Percentiles rank a stretch among this genome's conserved stretches.
Conservation (phyloP, 2,888 invertebrate species). For the Drosophila neonasuta region DNA sequence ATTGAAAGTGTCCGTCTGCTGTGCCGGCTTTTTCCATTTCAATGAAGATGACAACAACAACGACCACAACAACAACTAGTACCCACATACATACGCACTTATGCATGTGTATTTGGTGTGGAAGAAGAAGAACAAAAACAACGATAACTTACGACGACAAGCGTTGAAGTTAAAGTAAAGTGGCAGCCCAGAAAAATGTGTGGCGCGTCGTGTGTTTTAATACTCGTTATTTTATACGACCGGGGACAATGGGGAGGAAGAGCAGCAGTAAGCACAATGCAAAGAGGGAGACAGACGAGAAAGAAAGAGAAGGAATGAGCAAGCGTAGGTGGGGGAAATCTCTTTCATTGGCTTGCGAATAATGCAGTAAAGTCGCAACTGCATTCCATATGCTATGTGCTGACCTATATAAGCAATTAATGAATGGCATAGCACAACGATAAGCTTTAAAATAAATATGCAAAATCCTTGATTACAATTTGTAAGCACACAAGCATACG, state of each 20-base stretch:
- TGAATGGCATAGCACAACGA: conserved; percentile 6
- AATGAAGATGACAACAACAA: conserved; percentile 50
- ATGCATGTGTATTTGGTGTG: not conserved
- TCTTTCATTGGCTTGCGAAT: conserved; percentile 17
- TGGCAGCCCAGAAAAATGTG: conserved; percentile 37
- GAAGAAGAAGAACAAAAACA: conserved; percentile 24
- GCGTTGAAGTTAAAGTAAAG: conserved; percentile 43
- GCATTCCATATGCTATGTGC: conserved; percentile 27
- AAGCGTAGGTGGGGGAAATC: not conserved
- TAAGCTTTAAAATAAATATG: conserved; percentile 1
- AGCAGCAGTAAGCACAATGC: conserved; percentile 12
- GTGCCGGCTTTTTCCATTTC: conserved; percentile 32
- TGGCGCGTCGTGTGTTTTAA: conserved; percentile 20
- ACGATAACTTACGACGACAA: conserved; percentile 32
- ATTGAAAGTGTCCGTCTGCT: conserved; percentile 4
- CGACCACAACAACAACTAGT: conserved; percentile 25
- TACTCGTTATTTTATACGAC: conserved; percentile 10
- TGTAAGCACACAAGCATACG: too few relatives aligned
- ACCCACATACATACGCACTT: not conserved
- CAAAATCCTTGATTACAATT: too few relatives aligned
- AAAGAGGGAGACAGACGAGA: not conserved
- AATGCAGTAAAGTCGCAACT: conserved; percentile 24
- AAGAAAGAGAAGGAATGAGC: not conserved
- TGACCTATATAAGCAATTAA: conserved; percentile 8
- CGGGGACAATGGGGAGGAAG: not conserved